Evolutionary conservation across 2,797 vertebrate genomes (phyloP), one percentile per base, ranked within the genome.

Genomic region (Hirundo rustica): DNA sequence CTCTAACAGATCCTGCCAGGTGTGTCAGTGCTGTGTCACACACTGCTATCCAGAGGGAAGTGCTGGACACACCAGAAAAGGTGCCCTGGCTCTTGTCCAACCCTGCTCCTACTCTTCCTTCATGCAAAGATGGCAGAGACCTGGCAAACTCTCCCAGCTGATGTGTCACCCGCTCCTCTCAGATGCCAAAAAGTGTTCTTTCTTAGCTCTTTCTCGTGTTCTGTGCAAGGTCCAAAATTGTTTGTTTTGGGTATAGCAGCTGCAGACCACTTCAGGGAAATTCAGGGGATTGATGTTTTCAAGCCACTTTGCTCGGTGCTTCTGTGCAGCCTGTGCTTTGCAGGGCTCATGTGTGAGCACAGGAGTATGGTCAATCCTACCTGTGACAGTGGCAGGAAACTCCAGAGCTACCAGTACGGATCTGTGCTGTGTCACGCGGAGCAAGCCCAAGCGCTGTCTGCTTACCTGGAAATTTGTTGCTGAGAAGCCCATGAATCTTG

Each of bases 391-490:
- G 30, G 68, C 57, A 57, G 51, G 50, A 57, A 67, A 86, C 64
- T 77, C 60, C 93, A 73, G 62, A 26, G 36, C 14, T 51, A 32
- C 76, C 66, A 27, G 68, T 3, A 29, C 10, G 32, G 40, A 50
- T 58, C 70, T 53, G 51, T 73, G 77, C 83, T 64, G 66, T 86
- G 92, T 82, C 72, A 87, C 64, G 53, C 20, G 55, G 65, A 93
- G 71, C 55, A 65, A 84, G 40, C 36, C 77, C 57, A 94, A 79
- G 40, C 60, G 84, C 82, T 89, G 61, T 30, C 75, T 91, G 62
- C 76, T 88, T 81, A 83, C 70, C 45, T 85, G 83, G 88, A 86
- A 96, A 91, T 92, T 70, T 80, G 91, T 58, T 93, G 76, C 85
- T 47, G 87, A 88, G 87, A 68, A 80, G 82, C 54, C 62, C 51